These are phyloP conservation scores for Zaprionus gabonicus DNA, from an alignment of 1,140 invertebrate genomes.

Conservation along the genomic window DNA sequence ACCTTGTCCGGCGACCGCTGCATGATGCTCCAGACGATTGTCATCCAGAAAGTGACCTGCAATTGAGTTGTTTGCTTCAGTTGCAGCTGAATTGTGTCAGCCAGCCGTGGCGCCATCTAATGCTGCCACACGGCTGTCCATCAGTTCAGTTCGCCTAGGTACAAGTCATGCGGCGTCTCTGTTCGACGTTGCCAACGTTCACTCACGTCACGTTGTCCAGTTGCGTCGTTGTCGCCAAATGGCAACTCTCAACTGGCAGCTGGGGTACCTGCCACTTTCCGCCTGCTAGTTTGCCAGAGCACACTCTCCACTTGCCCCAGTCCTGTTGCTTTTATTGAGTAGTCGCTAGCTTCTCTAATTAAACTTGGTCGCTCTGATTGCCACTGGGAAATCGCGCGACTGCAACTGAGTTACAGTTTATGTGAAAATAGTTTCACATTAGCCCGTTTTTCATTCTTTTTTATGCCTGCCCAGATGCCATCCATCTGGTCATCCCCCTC, in stretches of 20 bases:
- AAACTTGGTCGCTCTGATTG: slow-evolving; percentile 75
- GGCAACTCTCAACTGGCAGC: slow-evolving; percentile 36
- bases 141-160: slow-evolving; percentile 36
- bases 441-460: slow-evolving; percentile 54
- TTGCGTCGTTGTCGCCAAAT: slow-evolving; percentile 42
- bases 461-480: slow-evolving; percentile 15
- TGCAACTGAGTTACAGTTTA: slow-evolving; percentile 60
- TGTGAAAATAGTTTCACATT: slow-evolving; percentile 79
- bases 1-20: slow-evolving; percentile 73
- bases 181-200: slow-evolving; percentile 68
- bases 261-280: slow-evolving; percentile 23
- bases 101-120: slow-evolving; percentile 69
- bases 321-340: background rate
- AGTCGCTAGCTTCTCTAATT: slow-evolving; percentile 58
- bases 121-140: slow-evolving; percentile 74
- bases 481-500: background rate
- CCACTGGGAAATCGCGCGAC: slow-evolving; percentile 73
- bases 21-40: slow-evolving; percentile 81
- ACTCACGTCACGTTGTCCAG: slow-evolving; percentile 69
- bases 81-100: slow-evolving; percentile 59
- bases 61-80: slow-evolving; percentile 79
- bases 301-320: slow-evolving; percentile 10
- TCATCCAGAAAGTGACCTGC: slow-evolving; percentile 84
- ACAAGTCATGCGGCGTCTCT: slow-evolving; percentile 41
- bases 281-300: no score